Evolutionary conservation across 1,140 invertebrate species (phyloP).

Genomic region (Drosophila littoralis): DNA sequence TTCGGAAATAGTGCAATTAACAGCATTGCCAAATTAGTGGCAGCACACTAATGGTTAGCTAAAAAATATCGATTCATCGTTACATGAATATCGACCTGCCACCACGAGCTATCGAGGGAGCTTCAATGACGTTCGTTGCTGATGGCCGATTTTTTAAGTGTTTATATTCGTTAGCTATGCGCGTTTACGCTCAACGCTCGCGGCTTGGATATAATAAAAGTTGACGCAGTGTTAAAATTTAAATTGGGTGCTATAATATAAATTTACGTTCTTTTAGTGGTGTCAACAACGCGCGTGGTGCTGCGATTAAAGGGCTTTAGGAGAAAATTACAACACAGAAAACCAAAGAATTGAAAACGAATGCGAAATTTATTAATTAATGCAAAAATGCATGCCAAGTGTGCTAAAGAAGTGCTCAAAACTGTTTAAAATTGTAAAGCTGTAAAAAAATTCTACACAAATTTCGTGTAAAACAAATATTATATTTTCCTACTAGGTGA

Average conservation of each 20-base stretch:
- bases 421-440: conserved; percentile 15
- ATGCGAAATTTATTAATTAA: conserved; percentile 4
- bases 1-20: background rate
- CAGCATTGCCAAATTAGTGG: conserved; percentile 2
- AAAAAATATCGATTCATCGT: conserved; percentile 1
- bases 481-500: conserved; percentile 70
- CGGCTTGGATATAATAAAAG: conserved; percentile 22
- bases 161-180: conserved; percentile 36
- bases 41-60: background rate
- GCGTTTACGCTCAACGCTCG: conserved; percentile 34
- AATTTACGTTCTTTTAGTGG: background rate
- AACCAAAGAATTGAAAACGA: conserved; percentile 1
- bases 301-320: conserved; percentile 1
- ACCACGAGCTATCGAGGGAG: background rate
- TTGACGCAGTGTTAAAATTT: conserved; percentile 11
- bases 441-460: conserved; percentile 16
- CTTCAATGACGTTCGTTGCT: conserved; percentile 25
- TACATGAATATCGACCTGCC: background rate
- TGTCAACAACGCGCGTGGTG: conserved; percentile 4
- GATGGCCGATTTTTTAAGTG: conserved; percentile 22
- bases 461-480: conserved; percentile 49
- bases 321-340: conserved; percentile 1
- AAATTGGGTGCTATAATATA: conserved; percentile 2
- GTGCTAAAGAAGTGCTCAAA: conserved; percentile 19
- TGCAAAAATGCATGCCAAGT: background rate